These are phyloP conservation scores for Cerastis leucographa DNA, from an alignment of 2,888 invertebrate species.

Conservation along the genomic window DNA sequence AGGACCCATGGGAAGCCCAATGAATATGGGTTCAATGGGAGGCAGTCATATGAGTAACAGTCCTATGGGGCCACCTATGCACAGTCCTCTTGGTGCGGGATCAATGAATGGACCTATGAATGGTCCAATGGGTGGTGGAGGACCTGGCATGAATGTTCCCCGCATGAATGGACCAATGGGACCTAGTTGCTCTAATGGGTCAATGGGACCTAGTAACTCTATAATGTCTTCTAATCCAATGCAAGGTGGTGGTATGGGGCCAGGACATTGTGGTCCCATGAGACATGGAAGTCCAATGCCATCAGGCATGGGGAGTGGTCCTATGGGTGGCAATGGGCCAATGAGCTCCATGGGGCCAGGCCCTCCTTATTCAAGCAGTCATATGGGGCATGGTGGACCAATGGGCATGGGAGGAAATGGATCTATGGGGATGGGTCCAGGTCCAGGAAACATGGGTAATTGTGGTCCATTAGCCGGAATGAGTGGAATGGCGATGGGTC, in stretches of 20 bases:
- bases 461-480: conserved; percentile 89
- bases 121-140: conserved; percentile 91
- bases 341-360: conserved; percentile 89
- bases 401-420: conserved; percentile 89
- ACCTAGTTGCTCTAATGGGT: conserved; percentile 90
- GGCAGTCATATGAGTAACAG: conserved; percentile 92
- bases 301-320: conserved; percentile 90
- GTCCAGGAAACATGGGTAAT: conserved; percentile 87
- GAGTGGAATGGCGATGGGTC: conserved; percentile 90
- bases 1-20: conserved; percentile 93
- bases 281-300: conserved; percentile 90
- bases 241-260: conserved; percentile 88
- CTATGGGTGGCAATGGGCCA: conserved; percentile 89
- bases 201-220: conserved; percentile 90
- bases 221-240: conserved; percentile 90
- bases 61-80: conserved; percentile 94
- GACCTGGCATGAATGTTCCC: conserved; percentile 90
- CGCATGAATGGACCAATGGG: conserved; percentile 91
- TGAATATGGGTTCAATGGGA: conserved; percentile 92
- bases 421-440: conserved; percentile 88
- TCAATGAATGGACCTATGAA: conserved; percentile 91
- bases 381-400: conserved; percentile 89
- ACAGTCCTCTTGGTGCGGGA: conserved; percentile 92
- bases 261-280: conserved; percentile 89
- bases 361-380: conserved; percentile 87